Percentiles rank a stretch among this genome's conserved stretches.
phyloP scores from a whole-genome alignment of 2,113 vertebrate species.

The Catagonus wagneri region DNA sequence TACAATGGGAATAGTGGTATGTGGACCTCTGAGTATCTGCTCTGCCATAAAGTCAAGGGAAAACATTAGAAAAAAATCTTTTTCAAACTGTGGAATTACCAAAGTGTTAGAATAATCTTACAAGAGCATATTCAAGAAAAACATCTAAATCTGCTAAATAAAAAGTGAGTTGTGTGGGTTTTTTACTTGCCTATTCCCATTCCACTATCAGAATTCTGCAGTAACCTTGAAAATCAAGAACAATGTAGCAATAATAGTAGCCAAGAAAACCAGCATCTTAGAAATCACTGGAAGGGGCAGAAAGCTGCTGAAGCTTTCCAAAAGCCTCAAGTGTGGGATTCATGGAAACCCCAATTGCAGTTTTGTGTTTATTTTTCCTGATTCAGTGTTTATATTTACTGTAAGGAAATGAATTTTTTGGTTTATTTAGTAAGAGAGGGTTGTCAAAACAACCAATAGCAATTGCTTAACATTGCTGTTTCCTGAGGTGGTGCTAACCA shows the following conservation, averaged over 20 bases:
- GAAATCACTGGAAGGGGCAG: neutral
- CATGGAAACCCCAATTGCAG: neutral
- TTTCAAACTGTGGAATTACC: neutral
- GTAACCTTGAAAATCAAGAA: neutral
- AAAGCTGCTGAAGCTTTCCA: neutral
- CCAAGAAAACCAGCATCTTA: neutral
- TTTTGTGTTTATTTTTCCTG: neutral
- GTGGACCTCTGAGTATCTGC: neutral
- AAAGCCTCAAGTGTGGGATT: neutral
- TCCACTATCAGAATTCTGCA: neutral
- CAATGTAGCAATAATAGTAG: neutral
- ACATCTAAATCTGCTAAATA: neutral
- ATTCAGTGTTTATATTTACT: neutral
- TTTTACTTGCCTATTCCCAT: neutral
- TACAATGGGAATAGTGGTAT: neutral
- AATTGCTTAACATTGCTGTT: neutral
- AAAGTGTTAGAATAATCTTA: neutral
- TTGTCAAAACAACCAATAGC: neutral
- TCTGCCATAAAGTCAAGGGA: neutral
- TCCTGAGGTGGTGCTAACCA: neutral
- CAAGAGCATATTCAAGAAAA: neutral
- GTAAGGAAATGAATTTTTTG: neutral
- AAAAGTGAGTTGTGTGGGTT: neutral
- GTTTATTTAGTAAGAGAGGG: neutral
- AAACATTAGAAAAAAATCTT: neutral